Evolutionary conservation across 2,797 vertebrate genomes (phyloP), one percentile per base, ranked within the genome.

Genomic region (Morelia viridis): DNA sequence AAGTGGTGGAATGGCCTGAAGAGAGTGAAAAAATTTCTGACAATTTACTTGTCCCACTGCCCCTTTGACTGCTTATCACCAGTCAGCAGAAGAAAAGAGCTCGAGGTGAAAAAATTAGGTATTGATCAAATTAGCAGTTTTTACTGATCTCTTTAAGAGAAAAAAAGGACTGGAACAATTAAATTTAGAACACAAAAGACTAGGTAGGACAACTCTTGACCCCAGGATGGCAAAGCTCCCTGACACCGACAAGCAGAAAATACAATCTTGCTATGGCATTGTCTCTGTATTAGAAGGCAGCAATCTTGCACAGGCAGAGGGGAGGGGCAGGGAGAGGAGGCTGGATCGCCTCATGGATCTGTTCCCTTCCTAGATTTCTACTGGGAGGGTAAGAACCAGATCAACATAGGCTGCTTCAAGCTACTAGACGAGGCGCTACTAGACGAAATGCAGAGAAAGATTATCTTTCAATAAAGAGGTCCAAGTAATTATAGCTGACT

Each of bases 111-210:
- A 99, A 99, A 99, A 99, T 99, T 99, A 99, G 98, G 98, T 99
- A 99, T 99, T 99, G 99, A 99, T 99, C 99, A 99, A 99, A 99
- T 99, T 99, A 99, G 98, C 98, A 98, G 98, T 99, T 99, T 98
- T 99, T 98, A 98, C 98, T 98, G 98, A 98, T 98, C 98, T 97
- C 97, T 98, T 98, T 98, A 98, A 98, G 97, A 97, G 97, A 97
- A 97, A 97, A 76, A 97, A 98, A 97, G 97, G 97, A 98, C 98
- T 97, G 97, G 98, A 98, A 98, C 98, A 98, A 99, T 99, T 98
- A 99, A 98, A 98, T 97, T 97, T 96, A 97, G 97, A 97, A 98
- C 97, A 98, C 98, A 98, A 98, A 98, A 97, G 97, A 98, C 97
- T 97, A 97, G 96, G 96, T 96, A 96, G 97, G 97, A 98, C 98